Base-by-base conservation (phyloP, 35 echinoderm and acorn worm genomes). In the Nesometra sesokonis region DNA sequence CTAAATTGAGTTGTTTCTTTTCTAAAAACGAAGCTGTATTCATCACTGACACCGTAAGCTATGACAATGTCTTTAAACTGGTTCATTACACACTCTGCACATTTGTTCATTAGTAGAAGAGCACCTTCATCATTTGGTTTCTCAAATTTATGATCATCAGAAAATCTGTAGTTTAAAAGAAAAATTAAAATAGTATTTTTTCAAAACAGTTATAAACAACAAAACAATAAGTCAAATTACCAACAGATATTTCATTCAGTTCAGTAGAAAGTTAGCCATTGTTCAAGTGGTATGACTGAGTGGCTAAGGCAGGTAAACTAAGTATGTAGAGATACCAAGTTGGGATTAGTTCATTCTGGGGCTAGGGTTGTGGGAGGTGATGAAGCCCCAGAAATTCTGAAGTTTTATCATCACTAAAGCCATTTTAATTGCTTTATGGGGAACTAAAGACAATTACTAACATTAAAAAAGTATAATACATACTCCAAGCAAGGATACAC, bases 11-110 rank as follows among this genome's bases (percentile, higher is more conserved):
- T 99, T 31, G 96, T 94, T 4, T 86, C 87, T 86, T 91, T 91
- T 84, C 87, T 94, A 30, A 99, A 84, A 35, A 99, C 93, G 86
- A 99, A 99, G 80, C 93, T 94, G 32, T 87, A 99, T 46, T 99
- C 96, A 82, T 99, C 96, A 81, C 96, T 99, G 86, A 94, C 90
- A 29, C 96, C 92, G 82, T 99, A 99, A 30, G 92, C 96, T 77
- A 99, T 84, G 27, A 94, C 90, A 57, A 99, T 90, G 33, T 99
- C 96, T 77, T 88, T 99, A 52, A 94, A 94, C 23, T 99, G 91
- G 39, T 86, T 89, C 96, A 99, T 94, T 17, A 99, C 95, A 87
- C 76, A 85, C 23, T 91, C 83, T 76, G 96, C 96, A 86, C 87
- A 77, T 33, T 86, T 33, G 30, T 80, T 85, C 96, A 99, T 99